A percentile compares a stretch with the other conserved stretches of the same genome.
These are phyloP conservation scores for Bovichtus variegatus DNA, from an alignment of 2,797 vertebrate genomes.

Conservation along the genomic window DNA sequence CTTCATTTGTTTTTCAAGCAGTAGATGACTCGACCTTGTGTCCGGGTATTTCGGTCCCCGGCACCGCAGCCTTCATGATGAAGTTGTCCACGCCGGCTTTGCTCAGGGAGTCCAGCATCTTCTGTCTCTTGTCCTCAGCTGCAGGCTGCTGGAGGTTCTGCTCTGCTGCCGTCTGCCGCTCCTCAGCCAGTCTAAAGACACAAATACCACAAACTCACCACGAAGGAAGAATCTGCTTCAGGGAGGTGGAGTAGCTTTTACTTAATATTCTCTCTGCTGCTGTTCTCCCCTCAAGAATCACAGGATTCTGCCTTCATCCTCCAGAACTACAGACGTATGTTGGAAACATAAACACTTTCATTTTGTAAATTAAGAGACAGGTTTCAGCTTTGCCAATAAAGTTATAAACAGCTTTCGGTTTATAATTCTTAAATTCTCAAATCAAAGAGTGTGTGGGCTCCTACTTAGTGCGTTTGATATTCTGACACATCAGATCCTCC, in stretches of 20 bases:
- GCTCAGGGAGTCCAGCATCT: constrained; percentile 83
- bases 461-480: not conserved
- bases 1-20: not conserved
- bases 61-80: constrained; percentile 93
- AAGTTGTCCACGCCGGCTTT: constrained; percentile 89
- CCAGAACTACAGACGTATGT: not conserved
- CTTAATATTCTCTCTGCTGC: not conserved
- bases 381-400: not conserved
- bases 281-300: not conserved
- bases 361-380: too few relatives aligned
- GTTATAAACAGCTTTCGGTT: too few relatives aligned
- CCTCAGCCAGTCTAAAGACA: constrained; percentile 86
- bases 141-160: constrained; percentile 67
- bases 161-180: constrained; percentile 85
- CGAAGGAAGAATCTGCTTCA: not conserved
- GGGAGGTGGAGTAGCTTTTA: not conserved
- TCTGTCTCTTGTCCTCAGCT: constrained; percentile 45
- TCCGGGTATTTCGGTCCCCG: constrained; percentile 94
- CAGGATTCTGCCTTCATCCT: not conserved
- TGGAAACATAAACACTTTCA: not conserved
- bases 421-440: too few relatives aligned
- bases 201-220: not conserved
- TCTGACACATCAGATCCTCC: not conserved
- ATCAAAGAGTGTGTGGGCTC: not conserved
- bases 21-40: constrained; percentile 84